phyloP scores from a whole-genome alignment of 2,888 invertebrate genomes.

The Leptinotarsa rubiginosa region DNA sequence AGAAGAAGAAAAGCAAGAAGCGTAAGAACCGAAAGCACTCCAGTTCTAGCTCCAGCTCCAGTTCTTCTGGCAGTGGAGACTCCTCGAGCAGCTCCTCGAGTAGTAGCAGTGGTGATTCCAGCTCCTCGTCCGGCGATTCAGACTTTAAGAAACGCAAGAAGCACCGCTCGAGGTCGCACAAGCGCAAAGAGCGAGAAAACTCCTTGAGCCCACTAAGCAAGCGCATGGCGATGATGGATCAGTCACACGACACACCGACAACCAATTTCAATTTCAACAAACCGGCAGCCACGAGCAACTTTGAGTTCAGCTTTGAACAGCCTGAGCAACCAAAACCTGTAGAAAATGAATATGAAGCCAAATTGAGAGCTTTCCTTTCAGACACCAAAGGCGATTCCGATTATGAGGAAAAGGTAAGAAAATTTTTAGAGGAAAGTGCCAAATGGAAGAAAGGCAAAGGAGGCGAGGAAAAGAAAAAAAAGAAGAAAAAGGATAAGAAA shows the following conservation, averaged over 20 bases:
- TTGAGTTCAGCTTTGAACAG: constrained; percentile 68
- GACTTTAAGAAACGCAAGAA: constrained; percentile 69
- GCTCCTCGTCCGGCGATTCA: constrained; percentile 74
- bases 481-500: constrained; percentile 69
- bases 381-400: constrained; percentile 85
- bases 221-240: constrained; percentile 81
- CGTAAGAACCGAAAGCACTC: constrained; percentile 74
- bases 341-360: constrained; percentile 57
- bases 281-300: constrained; percentile 68
- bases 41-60: constrained; percentile 66
- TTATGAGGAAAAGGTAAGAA: constrained; percentile 87
- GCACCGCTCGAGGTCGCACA: constrained; percentile 68
- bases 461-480: constrained; percentile 75
- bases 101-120: constrained; percentile 72
- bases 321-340: constrained; percentile 55
- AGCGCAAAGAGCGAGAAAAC: constrained; percentile 72
- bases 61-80: constrained; percentile 69
- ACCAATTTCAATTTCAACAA: constrained; percentile 79
- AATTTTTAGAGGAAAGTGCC: constrained; percentile 84
- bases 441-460: constrained; percentile 80
- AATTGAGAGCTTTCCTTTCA: constrained; percentile 76
- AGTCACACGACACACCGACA: constrained; percentile 67
- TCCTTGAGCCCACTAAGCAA: constrained; percentile 86
- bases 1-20: constrained; percentile 74
- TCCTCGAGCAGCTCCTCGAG: constrained; percentile 70